phyloP scores from a whole-genome alignment of 2,888 invertebrate genomes.

The Drosophila barbarae region DNA sequence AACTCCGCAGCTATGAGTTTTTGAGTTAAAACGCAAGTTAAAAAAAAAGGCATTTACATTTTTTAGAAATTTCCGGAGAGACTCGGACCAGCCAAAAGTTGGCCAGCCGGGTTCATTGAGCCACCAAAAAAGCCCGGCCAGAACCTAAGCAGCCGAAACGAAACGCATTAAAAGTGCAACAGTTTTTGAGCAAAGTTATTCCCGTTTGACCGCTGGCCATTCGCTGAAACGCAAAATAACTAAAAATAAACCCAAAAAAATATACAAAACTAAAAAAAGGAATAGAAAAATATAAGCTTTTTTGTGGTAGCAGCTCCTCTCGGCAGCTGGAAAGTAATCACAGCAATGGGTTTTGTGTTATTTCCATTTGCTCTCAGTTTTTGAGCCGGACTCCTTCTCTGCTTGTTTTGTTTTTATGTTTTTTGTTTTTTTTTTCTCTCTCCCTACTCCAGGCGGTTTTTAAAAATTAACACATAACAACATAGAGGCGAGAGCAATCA shows the following conservation, averaged over 20 bases:
- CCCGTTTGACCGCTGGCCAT: constrained; percentile 43
- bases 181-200: constrained; percentile 57
- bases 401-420: neutral
- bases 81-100: neutral
- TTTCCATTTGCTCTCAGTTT: constrained; percentile 60
- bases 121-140: constrained; percentile 22
- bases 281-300: constrained; percentile 16
- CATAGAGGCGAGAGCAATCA: constrained; percentile 55
- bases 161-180: constrained; percentile 67
- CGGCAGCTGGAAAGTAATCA: constrained; percentile 59
- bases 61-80: constrained; percentile 6
- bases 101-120: constrained; percentile 30
- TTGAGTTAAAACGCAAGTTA: neutral
- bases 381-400: constrained; percentile 38
- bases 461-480: constrained; percentile 67
- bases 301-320: constrained; percentile 20
- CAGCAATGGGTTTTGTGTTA: constrained; percentile 68
- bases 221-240: constrained; percentile 8
- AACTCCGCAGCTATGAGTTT: neutral
- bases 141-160: constrained; percentile 58
- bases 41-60: neutral
- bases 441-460: constrained; percentile 57
- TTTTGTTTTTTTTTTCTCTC: constrained; percentile 11
- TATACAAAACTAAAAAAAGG: neutral
- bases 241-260: neutral